Base-by-base conservation (phyloP, 2,888 invertebrate genomes). In the Scaptomyza tumidula region DNA sequence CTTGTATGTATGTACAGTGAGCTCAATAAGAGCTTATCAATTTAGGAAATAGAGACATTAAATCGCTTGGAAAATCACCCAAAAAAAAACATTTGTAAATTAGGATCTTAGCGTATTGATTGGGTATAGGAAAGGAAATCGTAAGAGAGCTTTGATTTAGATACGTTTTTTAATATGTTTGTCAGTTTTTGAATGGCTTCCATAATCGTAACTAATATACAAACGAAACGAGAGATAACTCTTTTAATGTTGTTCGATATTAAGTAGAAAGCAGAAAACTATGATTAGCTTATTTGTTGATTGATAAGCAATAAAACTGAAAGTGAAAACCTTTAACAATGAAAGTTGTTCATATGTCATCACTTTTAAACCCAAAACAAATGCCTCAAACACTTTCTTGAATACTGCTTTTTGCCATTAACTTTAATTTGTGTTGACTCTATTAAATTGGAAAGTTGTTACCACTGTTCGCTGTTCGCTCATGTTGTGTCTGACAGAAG, bases 391-490 rank as follows among this genome's bases (percentile, higher is more conserved):
- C 33, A 10, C 33, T 33, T 33, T 3, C 35, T 35, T 35, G 2
- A 39, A 6, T 14, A 39, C 14, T 39, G 6, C 14, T 2, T 39
- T 39, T 39, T 39, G 37, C 7, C n/a, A 37, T 39, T 27, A 4
- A 2, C 11, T 53, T 27, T 6, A 53, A 16, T 13, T 52, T 16
- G 13, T 3, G 9, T n/a, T 41, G 3, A 10, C 7, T 19, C 5
- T 9, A 24, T 14, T 35, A 19, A 16, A 10, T 48, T 60, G 41
- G 1, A 16, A 1, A 33, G 33, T n/a, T 50, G 3, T n/a, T 9
- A 24, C 27, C 52, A 62, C 63, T 62, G 62, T 62, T 41, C 33
- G 33, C 6, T 33, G n/a, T n/a, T n/a, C 31, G n/a, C 11, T n/a
- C 33, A n/a, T 19, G 16, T 50, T 27, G 33, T 14, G 39, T 19